phyloP scores from a whole-genome alignment of 2,888 invertebrate genomes.

The Calliphora vomitoria region DNA sequence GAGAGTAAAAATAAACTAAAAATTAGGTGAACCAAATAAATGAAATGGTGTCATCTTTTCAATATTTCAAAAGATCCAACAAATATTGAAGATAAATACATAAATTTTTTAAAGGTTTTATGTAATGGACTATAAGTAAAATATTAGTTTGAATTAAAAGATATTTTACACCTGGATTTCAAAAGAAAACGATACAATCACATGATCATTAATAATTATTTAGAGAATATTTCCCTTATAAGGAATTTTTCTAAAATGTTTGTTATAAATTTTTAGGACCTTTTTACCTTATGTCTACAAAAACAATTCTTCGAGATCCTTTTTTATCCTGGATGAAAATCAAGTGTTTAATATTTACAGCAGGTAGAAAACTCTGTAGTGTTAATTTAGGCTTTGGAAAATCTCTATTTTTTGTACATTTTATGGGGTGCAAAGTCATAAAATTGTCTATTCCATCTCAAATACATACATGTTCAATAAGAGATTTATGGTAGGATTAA shows the following conservation, averaged over 20 bases:
- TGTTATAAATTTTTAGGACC: too few species aligned
- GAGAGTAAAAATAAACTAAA: not conserved
- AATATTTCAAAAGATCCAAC: not conserved
- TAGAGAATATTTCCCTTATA: too few species aligned
- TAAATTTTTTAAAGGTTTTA: too few species aligned
- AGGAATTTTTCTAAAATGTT: too few species aligned
- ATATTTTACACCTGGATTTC: too few species aligned
- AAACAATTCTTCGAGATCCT: too few species aligned
- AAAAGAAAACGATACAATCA: too few species aligned
- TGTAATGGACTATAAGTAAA: too few species aligned
- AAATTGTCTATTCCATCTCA: not conserved
- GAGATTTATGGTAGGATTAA: not conserved
- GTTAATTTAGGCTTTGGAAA: not conserved
- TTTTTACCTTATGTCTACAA: too few species aligned
- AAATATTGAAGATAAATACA: not conserved
- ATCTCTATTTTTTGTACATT: not conserved
- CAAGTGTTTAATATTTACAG: not conserved
- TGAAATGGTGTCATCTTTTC: not conserved
- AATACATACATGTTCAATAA: not conserved
- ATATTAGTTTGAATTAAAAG: too few species aligned
- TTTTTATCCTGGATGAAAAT: not conserved
- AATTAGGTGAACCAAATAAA: not conserved
- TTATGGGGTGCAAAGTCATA: constrained; percentile 27
- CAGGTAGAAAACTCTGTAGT: constrained; percentile 14
- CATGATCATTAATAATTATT: too few species aligned